Evolutionary conservation across 2,797 vertebrate species (phyloP).

Genomic region (Simalia tracyae): DNA sequence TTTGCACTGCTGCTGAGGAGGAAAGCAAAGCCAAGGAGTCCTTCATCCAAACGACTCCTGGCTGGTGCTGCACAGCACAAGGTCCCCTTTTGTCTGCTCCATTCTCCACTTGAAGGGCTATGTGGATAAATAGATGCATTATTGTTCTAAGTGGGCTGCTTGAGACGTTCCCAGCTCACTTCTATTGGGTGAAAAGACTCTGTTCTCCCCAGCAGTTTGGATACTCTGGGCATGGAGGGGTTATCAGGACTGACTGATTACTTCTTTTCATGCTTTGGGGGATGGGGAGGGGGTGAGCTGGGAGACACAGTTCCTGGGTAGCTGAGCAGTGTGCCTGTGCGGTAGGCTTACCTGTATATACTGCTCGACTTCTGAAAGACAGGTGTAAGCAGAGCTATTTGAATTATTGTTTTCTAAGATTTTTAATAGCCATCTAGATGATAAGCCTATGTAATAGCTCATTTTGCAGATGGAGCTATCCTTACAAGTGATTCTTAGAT

Average conservation of each 20-base stretch:
- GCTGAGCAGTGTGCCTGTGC: not conserved
- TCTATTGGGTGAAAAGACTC: conserved; percentile 1
- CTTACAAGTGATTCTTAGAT: not conserved
- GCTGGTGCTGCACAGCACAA: conserved; percentile 40
- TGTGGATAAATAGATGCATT: conserved; percentile 53
- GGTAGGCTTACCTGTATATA: not conserved
- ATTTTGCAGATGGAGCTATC: not conserved
- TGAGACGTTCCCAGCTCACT: conserved; percentile 45
- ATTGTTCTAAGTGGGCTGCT: conserved; percentile 11
- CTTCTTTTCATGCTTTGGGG: not conserved
- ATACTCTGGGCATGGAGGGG: not conserved
- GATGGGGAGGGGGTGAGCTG: no score
- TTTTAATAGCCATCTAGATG: not conserved
- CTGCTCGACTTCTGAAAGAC: not conserved
- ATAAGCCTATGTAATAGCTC: not conserved
- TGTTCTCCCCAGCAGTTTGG: conserved; percentile 35
- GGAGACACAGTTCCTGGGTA: not conserved
- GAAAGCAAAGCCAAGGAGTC: not conserved
- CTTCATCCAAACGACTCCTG: not conserved
- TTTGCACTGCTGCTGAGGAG: not conserved
- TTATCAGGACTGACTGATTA: not conserved
- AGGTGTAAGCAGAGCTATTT: not conserved
- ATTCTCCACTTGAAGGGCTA: not conserved
- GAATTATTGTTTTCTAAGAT: not conserved
- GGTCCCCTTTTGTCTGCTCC: conserved; percentile 51